Conservation (phyloP, 1,140 invertebrate species). For the Drosophila kepulauana region DNA sequence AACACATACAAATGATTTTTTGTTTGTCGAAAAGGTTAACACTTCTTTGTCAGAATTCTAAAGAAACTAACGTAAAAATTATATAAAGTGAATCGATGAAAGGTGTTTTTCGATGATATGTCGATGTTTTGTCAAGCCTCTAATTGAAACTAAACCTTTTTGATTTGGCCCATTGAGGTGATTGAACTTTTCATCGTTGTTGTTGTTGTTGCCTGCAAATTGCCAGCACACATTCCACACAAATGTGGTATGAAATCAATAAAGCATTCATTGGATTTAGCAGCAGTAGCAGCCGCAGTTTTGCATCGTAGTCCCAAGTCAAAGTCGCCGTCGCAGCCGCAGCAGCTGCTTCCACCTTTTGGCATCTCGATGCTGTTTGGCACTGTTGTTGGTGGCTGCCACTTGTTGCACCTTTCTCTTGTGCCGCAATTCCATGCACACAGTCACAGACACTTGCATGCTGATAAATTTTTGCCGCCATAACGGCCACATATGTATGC, state of each 20-base stretch:
- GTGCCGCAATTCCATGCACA: constrained; percentile 67
- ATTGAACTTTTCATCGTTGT: constrained; percentile 28
- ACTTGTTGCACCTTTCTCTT: constrained; percentile 80
- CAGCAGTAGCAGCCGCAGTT: not conserved
- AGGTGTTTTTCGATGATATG: too few species aligned
- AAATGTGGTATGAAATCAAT: constrained; percentile 81
- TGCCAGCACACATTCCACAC: constrained; percentile 56
- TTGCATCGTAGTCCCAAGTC: not conserved
- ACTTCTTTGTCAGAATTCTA: too few species aligned
- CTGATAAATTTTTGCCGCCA: constrained; percentile 77
- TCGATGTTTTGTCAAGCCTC: too few species aligned
- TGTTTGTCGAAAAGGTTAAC: too few species aligned
- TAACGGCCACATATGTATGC: constrained; percentile 70
- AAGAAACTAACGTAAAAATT: too few species aligned
- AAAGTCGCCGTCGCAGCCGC: not conserved
- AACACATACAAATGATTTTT: too few species aligned
- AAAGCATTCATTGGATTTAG: constrained; percentile 71
- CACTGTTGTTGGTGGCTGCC: constrained; percentile 58
- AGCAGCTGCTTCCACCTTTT: constrained; percentile 56
- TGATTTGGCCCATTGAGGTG: not conserved
- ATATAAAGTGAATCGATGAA: too few species aligned
- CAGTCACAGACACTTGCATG: constrained; percentile 30
- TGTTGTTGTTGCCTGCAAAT: constrained; percentile 25
- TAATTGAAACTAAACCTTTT: not conserved
- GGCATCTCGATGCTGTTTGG: constrained; percentile 53